Evolutionary conservation across 2,113 vertebrate genomes (phyloP).

Genomic region (Catharus fuscescens): DNA sequence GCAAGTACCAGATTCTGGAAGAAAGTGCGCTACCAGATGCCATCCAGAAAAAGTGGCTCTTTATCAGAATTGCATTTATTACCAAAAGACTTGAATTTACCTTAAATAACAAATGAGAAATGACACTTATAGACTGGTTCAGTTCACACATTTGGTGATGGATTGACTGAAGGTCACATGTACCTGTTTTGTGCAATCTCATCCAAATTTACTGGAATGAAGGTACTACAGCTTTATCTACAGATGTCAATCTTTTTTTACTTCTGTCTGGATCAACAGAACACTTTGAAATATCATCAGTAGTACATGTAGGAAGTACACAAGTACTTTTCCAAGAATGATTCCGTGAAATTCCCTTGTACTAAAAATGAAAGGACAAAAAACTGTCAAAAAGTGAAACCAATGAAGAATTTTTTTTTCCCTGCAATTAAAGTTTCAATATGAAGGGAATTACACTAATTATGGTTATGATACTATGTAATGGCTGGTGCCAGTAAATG

Average conservation of each 20-base stretch:
- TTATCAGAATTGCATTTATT: neutral
- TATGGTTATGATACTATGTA: neutral
- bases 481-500: neutral
- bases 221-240: neutral
- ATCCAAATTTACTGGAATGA: neutral
- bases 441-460: neutral
- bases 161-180: neutral
- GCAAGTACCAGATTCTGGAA: constrained; percentile 89
- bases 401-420: neutral
- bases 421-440: neutral
- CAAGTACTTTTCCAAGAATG: neutral
- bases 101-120: neutral
- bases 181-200: neutral
- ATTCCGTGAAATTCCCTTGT: neutral
- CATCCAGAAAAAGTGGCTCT: constrained; percentile 35
- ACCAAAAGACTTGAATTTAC: neutral
- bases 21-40: constrained; percentile 88
- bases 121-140: neutral
- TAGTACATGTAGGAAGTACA: neutral
- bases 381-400: neutral
- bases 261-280: neutral
- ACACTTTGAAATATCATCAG: neutral
- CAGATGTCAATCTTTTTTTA: neutral
- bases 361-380: neutral
- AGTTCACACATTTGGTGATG: neutral